Percentiles rank a stretch among this genome's conserved stretches.
Conservation (phyloP, 2,797 vertebrate genomes). For the Lagocephalus sceleratus region DNA sequence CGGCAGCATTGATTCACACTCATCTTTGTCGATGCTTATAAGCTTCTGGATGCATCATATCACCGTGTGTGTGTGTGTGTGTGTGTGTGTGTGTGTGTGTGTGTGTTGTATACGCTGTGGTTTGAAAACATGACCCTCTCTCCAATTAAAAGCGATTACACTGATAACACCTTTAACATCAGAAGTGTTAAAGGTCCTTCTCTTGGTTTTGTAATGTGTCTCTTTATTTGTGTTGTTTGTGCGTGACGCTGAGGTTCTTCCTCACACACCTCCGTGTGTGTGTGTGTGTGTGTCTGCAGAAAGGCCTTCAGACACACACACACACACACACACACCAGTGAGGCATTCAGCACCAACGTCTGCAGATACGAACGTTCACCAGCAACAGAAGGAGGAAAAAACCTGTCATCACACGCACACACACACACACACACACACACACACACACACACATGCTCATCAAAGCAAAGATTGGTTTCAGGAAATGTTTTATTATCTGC, state of each 20-base stretch:
- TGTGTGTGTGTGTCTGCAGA: not conserved
- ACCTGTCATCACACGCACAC: conserved; percentile 2
- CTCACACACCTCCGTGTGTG: not conserved
- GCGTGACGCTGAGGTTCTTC: too few relatives aligned
- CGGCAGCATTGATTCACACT: conserved; percentile 75
- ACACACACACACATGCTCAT: conserved; percentile 47
- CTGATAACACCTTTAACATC: not conserved
- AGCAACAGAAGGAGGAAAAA: conserved; percentile 3
- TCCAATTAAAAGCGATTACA: conserved; percentile 7
- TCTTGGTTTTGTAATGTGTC: not conserved
- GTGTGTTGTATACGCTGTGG: conserved; percentile 17
- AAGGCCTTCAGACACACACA: not conserved
- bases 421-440: conserved; percentile 8
- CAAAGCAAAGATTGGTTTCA: conserved; percentile 71
- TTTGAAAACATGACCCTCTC: conserved; percentile 20
- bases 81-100: conserved; percentile 28
- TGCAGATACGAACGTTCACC: conserved; percentile 9
- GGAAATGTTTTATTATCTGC: conserved; percentile 72
- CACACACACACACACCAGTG: not conserved
- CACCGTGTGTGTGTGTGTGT: conserved; percentile 33
- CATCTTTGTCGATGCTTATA: conserved; percentile 78
- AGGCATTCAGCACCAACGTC: conserved; percentile 15
- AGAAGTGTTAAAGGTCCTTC: not conserved
- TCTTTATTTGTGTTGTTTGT: too few relatives aligned
- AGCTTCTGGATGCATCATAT: conserved; percentile 75